Evolutionary conservation across 2,888 invertebrate species (phyloP).

Genomic region (Metacarcinus magister): DNA sequence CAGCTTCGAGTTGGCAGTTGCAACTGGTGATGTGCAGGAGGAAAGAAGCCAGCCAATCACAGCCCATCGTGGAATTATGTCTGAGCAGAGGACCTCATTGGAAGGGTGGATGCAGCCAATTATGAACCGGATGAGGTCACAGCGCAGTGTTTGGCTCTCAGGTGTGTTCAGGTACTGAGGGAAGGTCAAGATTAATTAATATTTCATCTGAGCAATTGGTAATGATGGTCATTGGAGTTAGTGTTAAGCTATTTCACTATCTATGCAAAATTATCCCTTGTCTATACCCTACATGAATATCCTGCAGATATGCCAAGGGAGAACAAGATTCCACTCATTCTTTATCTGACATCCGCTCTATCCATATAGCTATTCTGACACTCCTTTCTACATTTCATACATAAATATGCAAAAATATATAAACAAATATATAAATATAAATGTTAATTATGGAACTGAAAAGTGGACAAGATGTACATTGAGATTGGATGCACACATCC

Average conservation of each 20-base stretch:
- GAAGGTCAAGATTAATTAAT: neutral
- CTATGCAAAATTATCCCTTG: neutral
- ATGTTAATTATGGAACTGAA: neutral
- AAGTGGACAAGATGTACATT: neutral
- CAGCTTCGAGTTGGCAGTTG: conserved; percentile 95
- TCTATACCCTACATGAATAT: neutral
- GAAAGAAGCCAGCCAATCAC: conserved; percentile 97
- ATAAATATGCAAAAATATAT: neutral
- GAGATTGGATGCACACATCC: neutral
- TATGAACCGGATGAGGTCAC: conserved; percentile 96
- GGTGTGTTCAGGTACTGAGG: conserved; percentile 93
- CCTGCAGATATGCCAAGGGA: neutral
- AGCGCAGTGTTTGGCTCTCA: conserved; percentile 94
- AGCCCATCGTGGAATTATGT: conserved; percentile 97
- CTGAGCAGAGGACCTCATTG: conserved; percentile 96
- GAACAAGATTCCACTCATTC: neutral
- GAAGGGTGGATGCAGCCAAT: conserved; percentile 97
- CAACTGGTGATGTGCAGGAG: conserved; percentile 93
- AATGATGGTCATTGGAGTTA: neutral
- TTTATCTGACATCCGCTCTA: neutral
- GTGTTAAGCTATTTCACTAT: neutral
- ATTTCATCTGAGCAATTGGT: neutral
- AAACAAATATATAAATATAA: no score
- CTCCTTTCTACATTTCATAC: neutral
- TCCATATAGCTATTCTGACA: neutral